Base-by-base conservation (phyloP, 2,797 vertebrate genomes). In the Characodon lateralis region DNA sequence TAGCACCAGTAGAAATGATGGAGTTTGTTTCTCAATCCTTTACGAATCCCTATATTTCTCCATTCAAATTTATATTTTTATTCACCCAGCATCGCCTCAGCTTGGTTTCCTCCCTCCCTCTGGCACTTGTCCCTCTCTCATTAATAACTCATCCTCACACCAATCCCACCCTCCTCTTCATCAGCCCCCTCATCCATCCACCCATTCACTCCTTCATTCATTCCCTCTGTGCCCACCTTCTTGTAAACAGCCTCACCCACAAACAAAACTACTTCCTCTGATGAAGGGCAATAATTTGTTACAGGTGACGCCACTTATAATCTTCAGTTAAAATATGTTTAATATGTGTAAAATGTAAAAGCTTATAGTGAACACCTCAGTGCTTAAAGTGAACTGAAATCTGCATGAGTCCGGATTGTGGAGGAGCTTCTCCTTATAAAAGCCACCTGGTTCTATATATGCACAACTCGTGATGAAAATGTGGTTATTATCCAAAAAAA, bases 161-260 rank as follows among this genome's bases (percentile, higher is more conserved):
- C 72, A 83, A 35, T 41, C 88, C 81, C 77, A 73, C 72, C 0
- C 76, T 59, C 73, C 66, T 74, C 73, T 72, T 0, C 58, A 61
- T 14, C 50, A 51, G 50, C 50, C 14, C 63, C 24, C 78, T 46
- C 74, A 58, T 65, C 53, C 79, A 35, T 58, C 12, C 63, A 39
- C 55, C 28, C 71, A 50, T 80, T 41, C 70, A 84, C 39, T 39
- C 88, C 79, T 74, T 72, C 72, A 73, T 48, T 76, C 85, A 79
- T 0, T 74, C 69, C 72, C 71, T 71, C 74, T 71, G 43, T 18
- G 41, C 75, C 65, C 80, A 78, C 71, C 74, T 73, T 56, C 53
- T 8, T 43, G 24, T 79, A 58, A 72, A 80, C 35, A 65, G n/a
- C 59, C 28, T 20, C 31, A 65, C 0, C 20, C 16, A 12, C 9